phyloP scores from a whole-genome alignment of 1,140 invertebrate genomes.

The Contarinia nasturtii region DNA sequence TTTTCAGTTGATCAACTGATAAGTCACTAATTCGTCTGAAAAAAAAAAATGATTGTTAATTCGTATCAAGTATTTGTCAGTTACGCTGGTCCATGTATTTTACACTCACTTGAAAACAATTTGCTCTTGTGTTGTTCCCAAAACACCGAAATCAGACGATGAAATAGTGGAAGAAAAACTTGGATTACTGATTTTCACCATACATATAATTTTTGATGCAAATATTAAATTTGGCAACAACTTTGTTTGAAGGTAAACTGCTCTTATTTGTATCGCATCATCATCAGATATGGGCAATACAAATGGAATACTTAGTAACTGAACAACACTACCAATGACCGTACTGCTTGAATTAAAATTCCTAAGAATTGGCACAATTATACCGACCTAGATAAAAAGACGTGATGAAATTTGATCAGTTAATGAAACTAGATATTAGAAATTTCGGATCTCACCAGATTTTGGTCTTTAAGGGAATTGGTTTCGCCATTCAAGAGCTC shows the following conservation, averaged over 20 bases:
- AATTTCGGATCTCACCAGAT: constrained; percentile 31
- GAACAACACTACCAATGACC: constrained; percentile 46
- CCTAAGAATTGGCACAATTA: constrained; percentile 47
- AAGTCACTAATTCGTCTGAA: constrained; percentile 26
- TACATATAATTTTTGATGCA: constrained; percentile 39
- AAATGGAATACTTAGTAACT: constrained; percentile 47
- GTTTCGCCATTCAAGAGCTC: constrained; percentile 56
- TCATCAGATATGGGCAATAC: constrained; percentile 37
- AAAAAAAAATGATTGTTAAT: no score
- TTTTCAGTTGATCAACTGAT: constrained; percentile 35
- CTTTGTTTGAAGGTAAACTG: constrained; percentile 53
- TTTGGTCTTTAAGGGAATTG: constrained; percentile 45
- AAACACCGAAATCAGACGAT: neutral
- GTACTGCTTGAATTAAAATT: constrained; percentile 39
- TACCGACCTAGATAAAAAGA: constrained; percentile 26
- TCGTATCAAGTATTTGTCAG: no score
- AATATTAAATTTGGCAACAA: constrained; percentile 58
- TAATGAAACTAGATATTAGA: neutral
- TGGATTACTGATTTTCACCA: neutral
- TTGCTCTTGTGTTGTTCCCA: neutral
- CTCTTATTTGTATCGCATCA: constrained; percentile 25
- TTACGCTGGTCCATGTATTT: no score
- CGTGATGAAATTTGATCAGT: constrained; percentile 2
- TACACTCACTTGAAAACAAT: neutral
- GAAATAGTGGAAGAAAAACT: neutral